A percentile compares a stretch with the other conserved stretches of the same genome.
Conservation (phyloP, 1,140 invertebrate species). For the Polypedilum vanderplanki region DNA sequence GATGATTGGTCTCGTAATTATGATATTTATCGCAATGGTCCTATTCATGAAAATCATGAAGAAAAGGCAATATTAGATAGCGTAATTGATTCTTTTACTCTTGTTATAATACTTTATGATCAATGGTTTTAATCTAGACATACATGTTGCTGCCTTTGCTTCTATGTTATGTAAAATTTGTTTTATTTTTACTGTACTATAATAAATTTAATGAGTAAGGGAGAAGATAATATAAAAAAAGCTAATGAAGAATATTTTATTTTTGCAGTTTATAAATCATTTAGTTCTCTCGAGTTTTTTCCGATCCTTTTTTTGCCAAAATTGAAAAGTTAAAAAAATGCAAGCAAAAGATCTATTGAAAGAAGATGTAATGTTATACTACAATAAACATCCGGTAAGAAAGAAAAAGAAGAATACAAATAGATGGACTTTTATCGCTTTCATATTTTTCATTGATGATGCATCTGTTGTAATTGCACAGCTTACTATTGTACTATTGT, state of each 20-base stretch:
- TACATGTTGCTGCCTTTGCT: too few species aligned
- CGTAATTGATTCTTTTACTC: too few species aligned
- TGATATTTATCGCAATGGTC: slow-evolving; percentile 80
- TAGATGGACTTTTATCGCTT: background rate
- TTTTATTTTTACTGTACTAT: too few species aligned
- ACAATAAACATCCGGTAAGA: slow-evolving; percentile 10
- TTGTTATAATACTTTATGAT: too few species aligned
- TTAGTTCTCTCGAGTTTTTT: too few species aligned
- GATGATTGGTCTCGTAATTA: slow-evolving; percentile 73
- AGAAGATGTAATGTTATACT: background rate
- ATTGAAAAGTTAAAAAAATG: background rate
- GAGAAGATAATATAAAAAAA: too few species aligned
- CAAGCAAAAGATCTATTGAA: background rate
- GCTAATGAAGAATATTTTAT: too few species aligned
- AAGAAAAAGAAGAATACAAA: background rate
- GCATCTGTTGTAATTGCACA: slow-evolving; percentile 27
- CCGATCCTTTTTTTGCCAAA: too few species aligned
- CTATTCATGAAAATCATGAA: slow-evolving; percentile 72
- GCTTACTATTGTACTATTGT: slow-evolving; percentile 28
- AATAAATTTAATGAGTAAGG: too few species aligned
- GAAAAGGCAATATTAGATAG: slow-evolving; percentile 42
- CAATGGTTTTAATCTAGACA: too few species aligned
- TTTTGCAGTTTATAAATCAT: too few species aligned
- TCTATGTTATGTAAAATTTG: too few species aligned
- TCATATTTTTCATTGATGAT: background rate